Evolutionary conservation across 53 echinoderm and acorn worm species (phyloP), one percentile per base, ranked within the genome.

Genomic region (Temnopleurus reevesii): DNA sequence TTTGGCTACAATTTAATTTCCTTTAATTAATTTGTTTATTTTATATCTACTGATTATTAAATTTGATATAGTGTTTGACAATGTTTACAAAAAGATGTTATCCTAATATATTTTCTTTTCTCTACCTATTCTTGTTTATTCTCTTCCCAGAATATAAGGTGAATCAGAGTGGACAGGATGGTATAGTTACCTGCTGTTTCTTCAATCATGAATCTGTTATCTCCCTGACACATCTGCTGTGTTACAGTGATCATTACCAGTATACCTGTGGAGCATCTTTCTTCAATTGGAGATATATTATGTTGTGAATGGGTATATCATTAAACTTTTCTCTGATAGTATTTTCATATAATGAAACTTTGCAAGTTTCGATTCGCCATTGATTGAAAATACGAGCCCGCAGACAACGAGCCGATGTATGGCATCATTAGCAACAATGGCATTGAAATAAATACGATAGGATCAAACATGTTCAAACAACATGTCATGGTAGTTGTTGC

Each of bases 281-380:
- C n/a, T 71, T 71, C n/a, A 41, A 71, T 25, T 41, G 23, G 41
- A 43, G 71, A 71, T 63, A 63, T 31, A 31, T 4, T 71, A 41
- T 41, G 36, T 71, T 41, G 6, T 43, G 41, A 71, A 41, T 71
- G 71, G 21, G 36, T n/a, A 71, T 71, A 71, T 71, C 36, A 71
- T 71, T 71, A 71, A 71, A 38, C 36, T 71, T 38, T 71, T 71
- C 71, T 71, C 41, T 71, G 41, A 31, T n/a, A 21, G 41, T n/a
- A 49, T 49, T 15, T 49, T 38, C 36, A 19, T 71, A 41, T 71
- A 71, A 41, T 71, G 71, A n/a, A n/a, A n/a, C 41, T 71, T 49
- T 71, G 71, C 41, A 71, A 71, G 41, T 71, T 38, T 21, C 19
- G 41, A 71, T 71, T n/a, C n/a, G n/a, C 71, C n/a, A 71, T 38